Conservation (phyloP, 2,888 invertebrate species). For the Platycheirus rosarum region DNA sequence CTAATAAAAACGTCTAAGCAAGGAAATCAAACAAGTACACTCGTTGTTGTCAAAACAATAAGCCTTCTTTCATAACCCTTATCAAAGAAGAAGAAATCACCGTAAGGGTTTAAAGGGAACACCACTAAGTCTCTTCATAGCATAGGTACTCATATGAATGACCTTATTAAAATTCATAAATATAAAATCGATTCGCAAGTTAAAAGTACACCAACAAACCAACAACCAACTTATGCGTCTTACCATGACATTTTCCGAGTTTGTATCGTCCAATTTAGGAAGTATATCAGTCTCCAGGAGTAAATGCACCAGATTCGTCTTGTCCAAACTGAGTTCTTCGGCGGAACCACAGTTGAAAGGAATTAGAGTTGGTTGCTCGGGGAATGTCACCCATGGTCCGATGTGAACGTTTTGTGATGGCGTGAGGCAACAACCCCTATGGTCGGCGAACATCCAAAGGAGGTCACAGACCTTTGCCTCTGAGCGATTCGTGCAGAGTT, state of each 20-base stretch:
- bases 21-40: constrained; percentile 28
- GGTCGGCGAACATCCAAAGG: constrained; percentile 80
- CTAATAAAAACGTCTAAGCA: neutral
- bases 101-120: neutral
- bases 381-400: constrained; percentile 84
- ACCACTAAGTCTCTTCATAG: neutral
- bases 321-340: constrained; percentile 74
- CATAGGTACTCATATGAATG: constrained; percentile 34
- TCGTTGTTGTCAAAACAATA: constrained; percentile 53
- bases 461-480: constrained; percentile 82
- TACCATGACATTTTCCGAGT: constrained; percentile 77
- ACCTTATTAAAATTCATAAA: constrained; percentile 50
- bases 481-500: constrained; percentile 80
- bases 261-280: constrained; percentile 69
- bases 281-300: constrained; percentile 81
- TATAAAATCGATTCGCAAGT: constrained; percentile 61
- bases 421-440: constrained; percentile 81
- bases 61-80: constrained; percentile 16
- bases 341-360: constrained; percentile 79
- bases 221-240: constrained; percentile 33
- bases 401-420: constrained; percentile 83
- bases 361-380: constrained; percentile 81
- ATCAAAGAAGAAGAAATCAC: constrained; percentile 2
- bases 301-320: constrained; percentile 77
- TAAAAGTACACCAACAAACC: constrained; percentile 1